Base-by-base conservation (phyloP, 2,888 invertebrate species). In the Heliconius charithonia region DNA sequence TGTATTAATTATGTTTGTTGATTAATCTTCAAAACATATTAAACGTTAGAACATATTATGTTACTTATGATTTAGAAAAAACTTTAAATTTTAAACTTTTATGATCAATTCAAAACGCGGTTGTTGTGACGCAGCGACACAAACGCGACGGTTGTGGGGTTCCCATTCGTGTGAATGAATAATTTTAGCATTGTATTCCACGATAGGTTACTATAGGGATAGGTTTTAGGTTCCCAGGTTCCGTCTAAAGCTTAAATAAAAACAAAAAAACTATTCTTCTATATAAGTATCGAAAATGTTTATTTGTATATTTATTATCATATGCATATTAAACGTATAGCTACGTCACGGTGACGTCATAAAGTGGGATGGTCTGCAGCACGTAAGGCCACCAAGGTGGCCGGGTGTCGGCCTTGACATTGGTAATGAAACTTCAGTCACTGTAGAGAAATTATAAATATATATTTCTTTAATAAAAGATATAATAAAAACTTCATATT, bases 371-470 rank as follows among this genome's bases (percentile, higher is more conserved):
- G 63, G 29, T 45, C 63, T 37, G 45, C 51, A 37, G 67, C 76
- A 71, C 63, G 71, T 76, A 76, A 76, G 76, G 76, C 27, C 3
- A 27, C 22, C 56, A n/a, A 56, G 29, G 25, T 16, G 69, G 3
- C 45, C 7, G 27, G 27, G n/a, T n/a, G 45, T 10, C 37, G 22
- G 12, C 72, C 66, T 77, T 77, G 72, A 72, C 77, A 77, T 65
- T 77, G 65, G 12, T 4, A 65, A 65, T 72, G 65, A 41, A 56
- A 65, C 56, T 51, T 51, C 62, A 59, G 41, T 59, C 76, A 59
- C 41, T 32, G 25, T 66, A 62, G 13, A 62, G 2, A 4, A 62
- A 62, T 10, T 62, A 62, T 62, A 62, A 12, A 62, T 62, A 27
- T 27, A 63, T 63, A 63, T 59, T 59, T 22, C 10, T 59, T 59